Percentiles rank a stretch among this genome's conserved stretches.
These are phyloP conservation scores for Sclerodermus sp. DNA, from an alignment of 2,888 invertebrate genomes.

Conservation along the genomic window DNA sequence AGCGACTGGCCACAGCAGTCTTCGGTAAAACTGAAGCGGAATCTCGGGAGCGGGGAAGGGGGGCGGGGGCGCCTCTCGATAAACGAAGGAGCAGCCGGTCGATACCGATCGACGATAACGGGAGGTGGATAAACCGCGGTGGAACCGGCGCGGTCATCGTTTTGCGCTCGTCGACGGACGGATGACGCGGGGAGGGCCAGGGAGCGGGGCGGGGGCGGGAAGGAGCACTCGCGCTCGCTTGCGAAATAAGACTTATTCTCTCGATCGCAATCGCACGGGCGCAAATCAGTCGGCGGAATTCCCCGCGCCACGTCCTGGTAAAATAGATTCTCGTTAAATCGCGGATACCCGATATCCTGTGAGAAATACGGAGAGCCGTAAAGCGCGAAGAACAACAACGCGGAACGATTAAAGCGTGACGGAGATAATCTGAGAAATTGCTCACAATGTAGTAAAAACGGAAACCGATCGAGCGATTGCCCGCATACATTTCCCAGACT, in stretches of 20 bases:
- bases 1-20: too few relatives aligned
- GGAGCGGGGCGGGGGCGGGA: background rate
- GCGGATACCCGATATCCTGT: constrained; percentile 8
- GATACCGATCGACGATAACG: too few relatives aligned
- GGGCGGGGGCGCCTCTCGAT: too few relatives aligned
- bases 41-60: too few relatives aligned
- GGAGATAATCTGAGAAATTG: background rate
- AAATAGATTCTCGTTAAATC: constrained; percentile 8
- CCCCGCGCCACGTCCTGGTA: background rate
- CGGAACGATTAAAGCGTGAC: background rate
- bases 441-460: background rate
- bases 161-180: too few relatives aligned
- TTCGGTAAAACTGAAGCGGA: too few relatives aligned
- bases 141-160: too few relatives aligned
- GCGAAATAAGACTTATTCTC: constrained; percentile 4
- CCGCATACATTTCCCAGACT: too few relatives aligned
- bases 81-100: too few relatives aligned
- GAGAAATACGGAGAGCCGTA: constrained; percentile 2
- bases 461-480: background rate
- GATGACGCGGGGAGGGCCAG: too few relatives aligned
- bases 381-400: constrained; percentile 8
- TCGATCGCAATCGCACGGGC: constrained; percentile 13
- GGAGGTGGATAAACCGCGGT: too few relatives aligned
- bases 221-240: constrained; percentile 3
- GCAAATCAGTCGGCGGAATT: constrained; percentile 7